Conservation (phyloP, 2,888 invertebrate genomes). For the Diploptera punctata region DNA sequence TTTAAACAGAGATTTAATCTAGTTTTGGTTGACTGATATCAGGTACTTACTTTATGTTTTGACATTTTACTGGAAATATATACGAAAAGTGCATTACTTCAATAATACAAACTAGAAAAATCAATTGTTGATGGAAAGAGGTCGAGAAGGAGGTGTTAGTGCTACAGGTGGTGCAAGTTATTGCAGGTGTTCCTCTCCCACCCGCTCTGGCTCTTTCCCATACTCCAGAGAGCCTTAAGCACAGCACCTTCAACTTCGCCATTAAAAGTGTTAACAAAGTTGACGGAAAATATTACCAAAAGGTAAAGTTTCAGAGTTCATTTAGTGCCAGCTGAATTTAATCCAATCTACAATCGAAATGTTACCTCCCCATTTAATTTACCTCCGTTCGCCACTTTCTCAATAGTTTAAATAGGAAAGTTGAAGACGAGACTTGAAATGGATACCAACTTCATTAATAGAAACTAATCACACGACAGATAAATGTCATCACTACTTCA, state of each 20-base stretch:
- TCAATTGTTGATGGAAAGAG: not conserved
- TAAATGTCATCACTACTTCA: no score
- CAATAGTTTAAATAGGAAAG: not conserved
- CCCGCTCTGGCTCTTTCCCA: no score
- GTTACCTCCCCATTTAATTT: not conserved
- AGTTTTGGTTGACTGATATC: no score
- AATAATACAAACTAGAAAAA: not conserved
- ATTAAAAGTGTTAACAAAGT: constrained; percentile 13
- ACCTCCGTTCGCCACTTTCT: not conserved
- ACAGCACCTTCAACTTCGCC: not conserved
- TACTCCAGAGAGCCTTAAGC: not conserved
- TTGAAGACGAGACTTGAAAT: not conserved
- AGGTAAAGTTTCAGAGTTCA: constrained; percentile 15
- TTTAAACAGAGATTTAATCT: no score
- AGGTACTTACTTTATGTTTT: no score
- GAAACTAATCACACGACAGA: no score
- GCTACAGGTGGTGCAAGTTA: constrained; percentile 12
- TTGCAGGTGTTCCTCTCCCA: not conserved
- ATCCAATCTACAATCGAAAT: not conserved
- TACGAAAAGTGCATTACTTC: no score
- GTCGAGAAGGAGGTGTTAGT: not conserved
- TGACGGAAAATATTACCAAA: constrained; percentile 11
- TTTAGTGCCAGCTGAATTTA: constrained; percentile 14
- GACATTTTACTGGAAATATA: no score
- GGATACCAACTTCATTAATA: not conserved